These are phyloP conservation scores for Ranitomeya variabilis DNA, from an alignment of 2,113 vertebrate genomes.

Conservation along the genomic window DNA sequence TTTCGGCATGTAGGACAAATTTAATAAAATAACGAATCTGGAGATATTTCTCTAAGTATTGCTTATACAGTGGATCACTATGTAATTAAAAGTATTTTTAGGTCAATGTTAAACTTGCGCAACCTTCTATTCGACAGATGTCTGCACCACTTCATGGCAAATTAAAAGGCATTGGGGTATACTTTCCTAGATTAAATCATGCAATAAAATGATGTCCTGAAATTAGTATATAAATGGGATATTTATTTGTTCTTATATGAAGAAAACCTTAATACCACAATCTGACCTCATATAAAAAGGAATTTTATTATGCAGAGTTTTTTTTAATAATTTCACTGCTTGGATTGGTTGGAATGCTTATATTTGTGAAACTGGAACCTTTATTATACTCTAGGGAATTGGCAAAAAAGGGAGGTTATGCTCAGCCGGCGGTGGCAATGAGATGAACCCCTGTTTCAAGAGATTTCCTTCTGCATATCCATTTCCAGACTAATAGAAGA, in stretches of 20 bases:
- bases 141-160: constrained; percentile 21
- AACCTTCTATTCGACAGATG: constrained; percentile 28
- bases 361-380: constrained; percentile 40
- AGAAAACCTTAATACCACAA: constrained; percentile 27
- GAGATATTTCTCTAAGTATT: background rate
- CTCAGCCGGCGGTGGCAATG: constrained; percentile 6
- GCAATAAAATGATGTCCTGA: constrained; percentile 40
- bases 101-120: background rate
- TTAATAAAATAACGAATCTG: background rate
- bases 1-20: background rate
- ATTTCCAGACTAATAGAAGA: constrained; percentile 18
- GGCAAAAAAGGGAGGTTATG: constrained; percentile 16
- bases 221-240: constrained; percentile 42
- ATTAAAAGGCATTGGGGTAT: constrained; percentile 35
- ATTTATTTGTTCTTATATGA: constrained; percentile 44
- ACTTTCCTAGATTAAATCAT: constrained; percentile 18
- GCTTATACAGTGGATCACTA: background rate
- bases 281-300: constrained; percentile 43
- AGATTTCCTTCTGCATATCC: constrained; percentile 29
- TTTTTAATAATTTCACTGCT: constrained; percentile 29
- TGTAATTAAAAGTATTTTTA: constrained; percentile 22
- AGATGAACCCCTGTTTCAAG: constrained; percentile 35
- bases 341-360: constrained; percentile 19
- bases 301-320: constrained; percentile 31
- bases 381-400: constrained; percentile 34